Conservation (phyloP, 2,797 vertebrate genomes). For the Sebastes cheni region DNA sequence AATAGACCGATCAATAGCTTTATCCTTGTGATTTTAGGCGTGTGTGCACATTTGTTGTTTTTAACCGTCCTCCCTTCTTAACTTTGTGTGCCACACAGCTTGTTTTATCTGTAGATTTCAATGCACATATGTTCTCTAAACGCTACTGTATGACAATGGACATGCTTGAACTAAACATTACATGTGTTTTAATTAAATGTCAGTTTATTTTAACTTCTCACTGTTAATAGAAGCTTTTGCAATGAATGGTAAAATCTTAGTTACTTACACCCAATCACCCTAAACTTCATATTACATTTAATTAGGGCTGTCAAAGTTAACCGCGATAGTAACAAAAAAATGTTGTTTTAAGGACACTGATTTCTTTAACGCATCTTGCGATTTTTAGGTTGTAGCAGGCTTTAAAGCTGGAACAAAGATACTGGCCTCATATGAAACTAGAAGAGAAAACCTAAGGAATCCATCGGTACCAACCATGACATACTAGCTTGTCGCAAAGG, state of each 20-base stretch:
- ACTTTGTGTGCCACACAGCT: not conserved
- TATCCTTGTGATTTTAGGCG: not conserved
- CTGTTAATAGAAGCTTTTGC: not conserved
- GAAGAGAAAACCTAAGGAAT: too few relatives aligned
- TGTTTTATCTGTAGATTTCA: not conserved
- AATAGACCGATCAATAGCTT: not conserved
- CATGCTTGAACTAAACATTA: not conserved
- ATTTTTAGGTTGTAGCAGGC: too few relatives aligned
- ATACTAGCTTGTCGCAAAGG: too few relatives aligned
- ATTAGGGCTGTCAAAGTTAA: too few relatives aligned
- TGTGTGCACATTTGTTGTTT: not conserved
- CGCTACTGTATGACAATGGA: not conserved
- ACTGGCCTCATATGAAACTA: too few relatives aligned
- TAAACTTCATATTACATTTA: not conserved
- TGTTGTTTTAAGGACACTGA: too few relatives aligned
- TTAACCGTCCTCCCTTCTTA: not conserved
- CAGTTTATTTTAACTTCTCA: not conserved
- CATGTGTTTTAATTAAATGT: not conserved
- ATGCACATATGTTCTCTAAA: not conserved
- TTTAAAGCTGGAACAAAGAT: too few relatives aligned
- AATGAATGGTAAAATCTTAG: not conserved
- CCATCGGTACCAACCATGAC: too few relatives aligned
- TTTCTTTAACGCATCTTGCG: too few relatives aligned
- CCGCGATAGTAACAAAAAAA: too few relatives aligned
- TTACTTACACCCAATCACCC: not conserved